Base-by-base conservation (phyloP, 1,140 invertebrate species). In the Triops longicaudatus region DNA sequence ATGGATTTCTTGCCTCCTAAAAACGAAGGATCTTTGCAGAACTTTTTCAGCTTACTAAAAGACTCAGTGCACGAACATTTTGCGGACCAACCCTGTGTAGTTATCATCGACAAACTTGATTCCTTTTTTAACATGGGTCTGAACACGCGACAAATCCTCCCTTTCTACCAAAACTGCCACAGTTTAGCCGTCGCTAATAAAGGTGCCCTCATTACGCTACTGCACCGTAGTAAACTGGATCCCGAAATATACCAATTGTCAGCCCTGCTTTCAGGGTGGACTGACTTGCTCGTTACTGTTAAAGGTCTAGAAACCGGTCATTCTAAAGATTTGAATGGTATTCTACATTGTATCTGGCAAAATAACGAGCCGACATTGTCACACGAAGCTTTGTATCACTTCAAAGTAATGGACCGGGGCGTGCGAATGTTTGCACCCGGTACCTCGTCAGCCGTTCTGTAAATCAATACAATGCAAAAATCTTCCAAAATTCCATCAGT, bases 401-500 rank as follows among this genome's bases (percentile, higher is more conserved):
- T 73, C 72, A 77, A 77, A 44, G 43, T 71, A 26, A 73, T 73
- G 26, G 76, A 77, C 27, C 76, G 76, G 27, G 76, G 76, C 37
- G 41, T 77, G 26, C n/a, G 41, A 43, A 73, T 77, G 28, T 77
- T 77, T 26, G 76, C 76, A 22, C 76, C 76, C 22, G 76, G 76
- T 14, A 77, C 76, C 9, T 75, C 74, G 7, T 41, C 28, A 43
- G 76, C 76, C 10, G 76, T 77, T 12, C 22, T 77, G 73, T 77
- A 73, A 77, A 63, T 63, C 37, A 42, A 75, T 42, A 44, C 41
- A 42, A 7, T 75, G 11, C 3, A 75, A 75, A 10, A 75, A 75
- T 12, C 43, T 44, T 44, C 17, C 17, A 17, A 0, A 22, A 63
- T 6, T 22, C 22, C 17, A n/a, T 14, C 10, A 1, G 14, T 63